Evolutionary conservation across 2,797 vertebrate species (phyloP).

Genomic region (Sarcophilus harrisii): DNA sequence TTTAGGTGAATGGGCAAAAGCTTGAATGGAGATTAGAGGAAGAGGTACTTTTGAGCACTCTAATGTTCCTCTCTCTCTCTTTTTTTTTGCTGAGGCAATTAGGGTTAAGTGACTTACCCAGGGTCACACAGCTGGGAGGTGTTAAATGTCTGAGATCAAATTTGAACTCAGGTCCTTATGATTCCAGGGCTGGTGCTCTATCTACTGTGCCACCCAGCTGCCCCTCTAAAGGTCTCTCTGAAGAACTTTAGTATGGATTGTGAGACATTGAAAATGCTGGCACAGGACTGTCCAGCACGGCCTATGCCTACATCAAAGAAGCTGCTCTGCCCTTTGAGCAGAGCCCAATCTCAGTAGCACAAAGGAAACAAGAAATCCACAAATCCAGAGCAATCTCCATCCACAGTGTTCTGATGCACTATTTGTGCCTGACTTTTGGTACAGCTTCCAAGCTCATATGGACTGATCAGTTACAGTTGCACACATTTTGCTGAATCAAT

Average conservation of each 20-base stretch:
- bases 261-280: not conserved
- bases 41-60: not conserved
- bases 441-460: not conserved
- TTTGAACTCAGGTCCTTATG: no score
- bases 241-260: not conserved
- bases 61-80: not conserved
- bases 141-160: no score
- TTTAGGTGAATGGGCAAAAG: not conserved
- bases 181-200: no score
- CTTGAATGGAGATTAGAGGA: not conserved
- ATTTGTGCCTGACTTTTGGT: not conserved
- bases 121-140: no score
- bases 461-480: not conserved
- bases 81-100: no score
- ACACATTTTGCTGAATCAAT: not conserved
- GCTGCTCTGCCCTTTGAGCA: not conserved
- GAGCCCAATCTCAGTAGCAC: not conserved
- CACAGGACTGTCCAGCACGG: not conserved
- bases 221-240: not conserved
- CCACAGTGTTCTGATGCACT: not conserved
- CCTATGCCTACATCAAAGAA: not conserved
- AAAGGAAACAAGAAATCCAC: not conserved
- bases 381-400: not conserved
- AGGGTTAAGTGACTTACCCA: no score
- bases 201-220: no score